These are phyloP conservation scores for Alcis repandata DNA, from an alignment of 2,888 invertebrate genomes.

Conservation along the genomic window DNA sequence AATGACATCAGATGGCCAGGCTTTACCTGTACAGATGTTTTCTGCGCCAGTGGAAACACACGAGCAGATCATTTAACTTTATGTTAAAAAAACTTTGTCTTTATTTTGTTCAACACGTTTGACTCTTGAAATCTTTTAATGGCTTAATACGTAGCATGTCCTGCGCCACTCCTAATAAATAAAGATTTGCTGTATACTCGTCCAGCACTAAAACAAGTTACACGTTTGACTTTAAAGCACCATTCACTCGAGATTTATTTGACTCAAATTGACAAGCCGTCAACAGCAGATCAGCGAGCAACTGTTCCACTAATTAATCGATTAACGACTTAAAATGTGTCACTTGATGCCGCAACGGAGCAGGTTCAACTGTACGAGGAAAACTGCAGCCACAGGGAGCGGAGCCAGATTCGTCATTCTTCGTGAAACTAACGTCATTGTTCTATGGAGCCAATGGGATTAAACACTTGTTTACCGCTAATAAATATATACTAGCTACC, in stretches of 20 bases:
- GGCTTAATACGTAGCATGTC: no score
- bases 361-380: constrained; percentile 23
- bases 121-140: background rate
- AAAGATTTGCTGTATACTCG: background rate
- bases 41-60: constrained; percentile 53
- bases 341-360: background rate
- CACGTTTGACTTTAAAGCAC: background rate
- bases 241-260: background rate
- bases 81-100: constrained; percentile 1
- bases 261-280: background rate
- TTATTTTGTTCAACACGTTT: background rate
- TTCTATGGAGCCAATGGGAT: constrained; percentile 7
- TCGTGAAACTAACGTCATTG: constrained; percentile 25
- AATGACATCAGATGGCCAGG: background rate
- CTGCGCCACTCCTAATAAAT: background rate
- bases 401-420: constrained; percentile 53
- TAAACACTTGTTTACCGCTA: constrained; percentile 13
- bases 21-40: constrained; percentile 44
- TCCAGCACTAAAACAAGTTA: background rate
- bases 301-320: background rate
- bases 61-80: constrained; percentile 48
- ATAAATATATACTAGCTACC: no score
- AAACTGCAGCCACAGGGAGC: constrained; percentile 33
- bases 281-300: background rate
- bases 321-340: background rate